These are phyloP conservation scores for Drosophila hawaiiensis DNA, from an alignment of 2,888 invertebrate species.

Conservation along the genomic window DNA sequence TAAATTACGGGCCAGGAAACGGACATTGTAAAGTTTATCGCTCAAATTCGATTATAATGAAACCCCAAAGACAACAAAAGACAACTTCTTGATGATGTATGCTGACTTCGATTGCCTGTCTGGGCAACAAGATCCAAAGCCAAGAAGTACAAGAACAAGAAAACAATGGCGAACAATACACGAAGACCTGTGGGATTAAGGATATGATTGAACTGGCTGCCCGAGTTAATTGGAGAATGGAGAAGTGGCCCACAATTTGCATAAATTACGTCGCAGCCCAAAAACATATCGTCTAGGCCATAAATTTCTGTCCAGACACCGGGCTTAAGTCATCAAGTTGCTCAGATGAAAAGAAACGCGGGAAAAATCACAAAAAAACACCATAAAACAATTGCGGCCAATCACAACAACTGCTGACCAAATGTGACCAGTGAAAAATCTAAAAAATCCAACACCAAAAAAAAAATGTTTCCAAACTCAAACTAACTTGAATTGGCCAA, in stretches of 20 bases:
- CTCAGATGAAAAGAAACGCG: neutral
- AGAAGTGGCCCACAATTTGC: slow-evolving; percentile 70
- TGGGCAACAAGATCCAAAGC: slow-evolving; percentile 12
- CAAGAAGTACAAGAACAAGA: slow-evolving; percentile 14
- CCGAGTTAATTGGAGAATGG: slow-evolving; percentile 65
- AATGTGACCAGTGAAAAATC: slow-evolving; percentile 52
- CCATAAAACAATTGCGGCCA: slow-evolving; percentile 10
- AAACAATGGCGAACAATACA: slow-evolving; percentile 36
- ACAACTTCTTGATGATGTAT: slow-evolving; percentile 47
- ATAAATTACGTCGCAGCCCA: slow-evolving; percentile 61
- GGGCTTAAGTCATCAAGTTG: slow-evolving; percentile 71
- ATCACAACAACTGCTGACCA: slow-evolving; percentile 45
- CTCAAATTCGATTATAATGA: slow-evolving; percentile 81
- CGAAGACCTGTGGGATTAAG: slow-evolving; percentile 56
- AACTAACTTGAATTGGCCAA: slow-evolving; percentile 34
- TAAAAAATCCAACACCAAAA: slow-evolving; percentile 5
- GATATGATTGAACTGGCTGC: slow-evolving; percentile 71
- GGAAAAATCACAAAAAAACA: slow-evolving; percentile 30
- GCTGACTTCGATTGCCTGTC: slow-evolving; percentile 36
- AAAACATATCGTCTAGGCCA: slow-evolving; percentile 68
- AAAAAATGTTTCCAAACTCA: slow-evolving; percentile 18
- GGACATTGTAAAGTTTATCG: slow-evolving; percentile 76
- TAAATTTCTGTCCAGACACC: slow-evolving; percentile 69
- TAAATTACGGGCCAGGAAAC: slow-evolving; percentile 53
- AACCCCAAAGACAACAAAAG: slow-evolving; percentile 69